phyloP scores from a whole-genome alignment of 1,140 invertebrate genomes.

The Drosophila azteca region DNA sequence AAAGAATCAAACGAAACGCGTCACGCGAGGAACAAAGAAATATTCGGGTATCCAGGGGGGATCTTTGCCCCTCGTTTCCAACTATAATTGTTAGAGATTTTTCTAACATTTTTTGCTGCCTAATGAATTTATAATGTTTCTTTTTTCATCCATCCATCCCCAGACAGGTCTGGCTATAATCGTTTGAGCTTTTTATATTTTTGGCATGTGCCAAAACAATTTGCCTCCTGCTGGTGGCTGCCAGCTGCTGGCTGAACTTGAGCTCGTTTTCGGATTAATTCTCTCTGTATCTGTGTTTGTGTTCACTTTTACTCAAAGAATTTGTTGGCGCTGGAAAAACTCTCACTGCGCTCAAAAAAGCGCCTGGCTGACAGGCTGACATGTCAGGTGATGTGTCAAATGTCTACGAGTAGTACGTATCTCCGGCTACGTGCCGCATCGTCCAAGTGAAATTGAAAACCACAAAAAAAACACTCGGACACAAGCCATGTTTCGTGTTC shows the following conservation, averaged over 20 bases:
- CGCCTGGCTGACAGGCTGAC: conserved; percentile 29
- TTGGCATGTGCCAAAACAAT: conserved; percentile 74
- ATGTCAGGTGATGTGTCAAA: conserved; percentile 69
- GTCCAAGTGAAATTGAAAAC: conserved; percentile 44
- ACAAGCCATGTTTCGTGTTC: conserved; percentile 14
- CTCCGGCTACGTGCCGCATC: conserved; percentile 33
- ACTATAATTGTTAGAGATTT: conserved; percentile 51
- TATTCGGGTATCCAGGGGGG: conserved; percentile 32
- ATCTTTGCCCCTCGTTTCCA: background rate
- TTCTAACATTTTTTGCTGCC: conserved; percentile 44
- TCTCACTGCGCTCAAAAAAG: conserved; percentile 42
- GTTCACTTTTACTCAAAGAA: conserved; percentile 73
- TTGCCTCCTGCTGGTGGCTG: conserved; percentile 42
- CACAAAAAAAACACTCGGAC: conserved; percentile 1
- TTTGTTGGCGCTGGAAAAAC: conserved; percentile 39
- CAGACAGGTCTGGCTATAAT: conserved; percentile 60
- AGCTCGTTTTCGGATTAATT: conserved; percentile 37
- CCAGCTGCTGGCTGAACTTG: conserved; percentile 37
- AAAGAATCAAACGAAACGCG: conserved; percentile 44
- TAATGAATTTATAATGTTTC: conserved; percentile 69
- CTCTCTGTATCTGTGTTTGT: background rate
- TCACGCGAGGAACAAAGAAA: conserved; percentile 19
- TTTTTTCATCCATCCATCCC: conserved; percentile 37
- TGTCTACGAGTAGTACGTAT: conserved; percentile 30
- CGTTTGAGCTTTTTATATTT: conserved; percentile 11